Evolutionary conservation across 2,113 vertebrate species (phyloP).

Genomic region (Chloebia gouldiae): DNA sequence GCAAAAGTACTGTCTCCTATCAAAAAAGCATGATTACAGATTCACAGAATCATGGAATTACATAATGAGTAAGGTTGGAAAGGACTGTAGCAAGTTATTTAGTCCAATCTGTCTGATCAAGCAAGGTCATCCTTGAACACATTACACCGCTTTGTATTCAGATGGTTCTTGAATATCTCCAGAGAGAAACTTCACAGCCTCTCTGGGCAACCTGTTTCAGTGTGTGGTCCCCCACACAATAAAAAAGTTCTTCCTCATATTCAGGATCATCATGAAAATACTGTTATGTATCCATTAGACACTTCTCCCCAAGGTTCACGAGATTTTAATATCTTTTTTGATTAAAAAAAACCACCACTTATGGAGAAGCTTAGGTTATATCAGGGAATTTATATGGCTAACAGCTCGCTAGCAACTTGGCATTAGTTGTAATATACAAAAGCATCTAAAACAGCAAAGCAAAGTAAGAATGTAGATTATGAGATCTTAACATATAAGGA

Average conservation of each 20-base stretch:
- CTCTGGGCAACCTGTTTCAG: background rate
- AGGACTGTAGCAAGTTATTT: rapidly evolving
- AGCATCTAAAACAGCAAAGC: background rate
- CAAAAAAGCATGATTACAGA: background rate
- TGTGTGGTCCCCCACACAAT: rapidly evolving
- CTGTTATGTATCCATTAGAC: background rate
- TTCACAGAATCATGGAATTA: background rate
- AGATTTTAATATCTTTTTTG: background rate
- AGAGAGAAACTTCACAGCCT: background rate
- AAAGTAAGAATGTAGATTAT: background rate
- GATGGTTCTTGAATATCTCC: background rate
- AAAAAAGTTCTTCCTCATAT: background rate
- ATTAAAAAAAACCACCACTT: background rate
- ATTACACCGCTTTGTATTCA: background rate
- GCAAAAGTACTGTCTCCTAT: background rate
- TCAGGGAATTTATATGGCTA: background rate
- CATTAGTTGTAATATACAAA: background rate
- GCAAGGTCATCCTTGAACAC: background rate
- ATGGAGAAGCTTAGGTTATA: background rate
- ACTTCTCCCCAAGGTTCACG: background rate
- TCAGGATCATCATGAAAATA: background rate
- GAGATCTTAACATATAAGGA: rapidly evolving
- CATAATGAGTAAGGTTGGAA: background rate
- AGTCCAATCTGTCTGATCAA: background rate
- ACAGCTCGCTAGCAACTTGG: background rate